These are phyloP conservation scores for Gryllus bimaculatus DNA, from an alignment of 1,140 invertebrate genomes.

Conservation along the genomic window DNA sequence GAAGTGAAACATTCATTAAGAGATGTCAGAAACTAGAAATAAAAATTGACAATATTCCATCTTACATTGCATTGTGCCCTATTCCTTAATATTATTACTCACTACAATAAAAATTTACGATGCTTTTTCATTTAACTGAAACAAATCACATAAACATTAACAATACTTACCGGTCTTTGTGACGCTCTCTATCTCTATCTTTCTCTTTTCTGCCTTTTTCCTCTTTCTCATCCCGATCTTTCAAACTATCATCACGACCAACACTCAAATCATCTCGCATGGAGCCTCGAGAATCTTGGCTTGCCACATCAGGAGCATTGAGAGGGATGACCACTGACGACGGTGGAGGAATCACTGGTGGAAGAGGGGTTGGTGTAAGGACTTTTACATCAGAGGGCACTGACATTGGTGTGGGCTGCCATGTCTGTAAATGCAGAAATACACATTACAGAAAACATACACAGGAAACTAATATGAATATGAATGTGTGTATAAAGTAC, in stretches of 20 bases:
- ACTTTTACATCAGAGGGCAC: slow-evolving; percentile 51
- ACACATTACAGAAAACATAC: not conserved
- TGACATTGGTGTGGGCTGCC: slow-evolving; percentile 38
- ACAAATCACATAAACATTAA: not conserved
- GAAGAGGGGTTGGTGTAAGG: slow-evolving; percentile 39
- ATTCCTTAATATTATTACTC: too few relatives aligned
- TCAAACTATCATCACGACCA: slow-evolving; percentile 23
- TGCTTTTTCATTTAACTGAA: not conserved
- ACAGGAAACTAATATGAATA: slow-evolving; percentile 9
- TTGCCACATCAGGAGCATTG: slow-evolving; percentile 23
- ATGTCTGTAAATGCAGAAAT: slow-evolving; percentile 13
- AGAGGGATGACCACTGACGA: slow-evolving; percentile 34
- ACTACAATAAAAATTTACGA: not conserved
- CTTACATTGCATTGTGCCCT: too few relatives aligned
- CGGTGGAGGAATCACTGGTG: slow-evolving; percentile 30
- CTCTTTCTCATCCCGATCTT: slow-evolving; percentile 11
- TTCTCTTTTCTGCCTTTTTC: slow-evolving; percentile 3
- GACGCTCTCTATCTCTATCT: not conserved
- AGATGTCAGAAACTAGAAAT: too few relatives aligned
- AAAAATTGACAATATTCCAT: too few relatives aligned
- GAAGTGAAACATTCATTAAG: too few relatives aligned
- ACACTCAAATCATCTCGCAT: slow-evolving; percentile 33
- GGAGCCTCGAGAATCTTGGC: slow-evolving; percentile 25
- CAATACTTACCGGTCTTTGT: slow-evolving; percentile 8
- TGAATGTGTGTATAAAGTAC: not conserved